phyloP scores from a whole-genome alignment of 2,797 vertebrate genomes.

The Carduelis carduelis region DNA sequence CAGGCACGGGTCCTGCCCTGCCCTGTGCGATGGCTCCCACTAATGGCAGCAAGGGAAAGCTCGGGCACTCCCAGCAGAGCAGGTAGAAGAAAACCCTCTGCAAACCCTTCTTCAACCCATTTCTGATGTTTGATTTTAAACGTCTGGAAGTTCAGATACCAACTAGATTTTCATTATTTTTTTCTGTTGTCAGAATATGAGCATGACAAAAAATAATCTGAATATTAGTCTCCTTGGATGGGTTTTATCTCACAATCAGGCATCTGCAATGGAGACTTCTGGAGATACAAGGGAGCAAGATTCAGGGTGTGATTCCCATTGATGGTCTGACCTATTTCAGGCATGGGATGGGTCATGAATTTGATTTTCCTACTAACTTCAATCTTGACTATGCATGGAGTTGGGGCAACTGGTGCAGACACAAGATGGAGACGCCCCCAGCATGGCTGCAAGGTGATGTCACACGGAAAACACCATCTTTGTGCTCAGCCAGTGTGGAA shows the following conservation, averaged over 20 bases:
- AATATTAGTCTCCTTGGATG: not conserved
- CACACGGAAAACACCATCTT: not conserved
- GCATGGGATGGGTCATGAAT: not conserved
- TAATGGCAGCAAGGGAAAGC: constrained; percentile 46
- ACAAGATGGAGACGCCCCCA: accelerated
- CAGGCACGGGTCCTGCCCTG: not conserved
- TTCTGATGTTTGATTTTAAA: not conserved
- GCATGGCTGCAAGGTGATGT: accelerated
- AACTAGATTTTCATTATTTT: not conserved
- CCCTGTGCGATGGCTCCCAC: constrained; percentile 60
- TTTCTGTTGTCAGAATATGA: not conserved
- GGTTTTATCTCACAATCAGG: not conserved
- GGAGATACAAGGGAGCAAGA: not conserved
- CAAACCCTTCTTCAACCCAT: not conserved
- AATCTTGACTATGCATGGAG: not conserved
- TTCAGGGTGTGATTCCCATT: not conserved
- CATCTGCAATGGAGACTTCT: not conserved
- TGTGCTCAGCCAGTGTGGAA: not conserved
- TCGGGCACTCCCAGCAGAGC: not conserved
- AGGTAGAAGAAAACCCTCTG: not conserved
- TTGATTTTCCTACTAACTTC: accelerated
- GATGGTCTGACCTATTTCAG: not conserved
- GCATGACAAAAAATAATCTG: not conserved
- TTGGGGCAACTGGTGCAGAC: accelerated
- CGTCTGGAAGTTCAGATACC: not conserved